Evolutionary conservation across 2,113 vertebrate genomes (phyloP).

Genomic region (Urocolius indicus): DNA sequence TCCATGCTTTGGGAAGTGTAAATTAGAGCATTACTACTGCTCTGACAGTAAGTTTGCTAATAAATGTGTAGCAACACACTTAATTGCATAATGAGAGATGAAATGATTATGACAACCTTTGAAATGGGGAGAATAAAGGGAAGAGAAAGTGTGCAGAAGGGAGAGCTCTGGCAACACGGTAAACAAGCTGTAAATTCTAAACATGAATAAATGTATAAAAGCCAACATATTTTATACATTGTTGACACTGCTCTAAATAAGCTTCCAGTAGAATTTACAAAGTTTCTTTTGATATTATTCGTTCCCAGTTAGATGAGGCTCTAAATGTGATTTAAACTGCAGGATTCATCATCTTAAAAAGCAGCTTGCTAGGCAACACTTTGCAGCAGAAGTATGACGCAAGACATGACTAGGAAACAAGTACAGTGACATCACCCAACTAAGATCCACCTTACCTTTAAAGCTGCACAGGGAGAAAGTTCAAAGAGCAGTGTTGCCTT

Average conservation of each 20-base stretch:
- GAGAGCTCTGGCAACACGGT: not conserved
- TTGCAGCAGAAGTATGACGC: not conserved
- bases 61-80: constrained; percentile 58
- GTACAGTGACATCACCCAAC: not conserved
- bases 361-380: not conserved
- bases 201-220: not conserved
- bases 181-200: not conserved
- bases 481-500: not conserved
- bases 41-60: constrained; percentile 56
- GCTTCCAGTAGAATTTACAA: not conserved
- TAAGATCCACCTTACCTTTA: not conserved
- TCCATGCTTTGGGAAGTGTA: constrained; percentile 67
- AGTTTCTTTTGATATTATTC: not conserved
- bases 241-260: not conserved
- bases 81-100: constrained; percentile 28
- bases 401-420: not conserved
- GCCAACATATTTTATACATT: not conserved
- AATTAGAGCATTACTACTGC: constrained; percentile 57
- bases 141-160: not conserved
- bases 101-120: constrained; percentile 11
- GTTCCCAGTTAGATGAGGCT: not conserved
- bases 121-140: constrained; percentile 9
- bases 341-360: not conserved
- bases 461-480: not conserved
- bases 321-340: not conserved